These are phyloP conservation scores for Drosophila jambulina DNA, from an alignment of 1,140 invertebrate genomes.

Conservation along the genomic window DNA sequence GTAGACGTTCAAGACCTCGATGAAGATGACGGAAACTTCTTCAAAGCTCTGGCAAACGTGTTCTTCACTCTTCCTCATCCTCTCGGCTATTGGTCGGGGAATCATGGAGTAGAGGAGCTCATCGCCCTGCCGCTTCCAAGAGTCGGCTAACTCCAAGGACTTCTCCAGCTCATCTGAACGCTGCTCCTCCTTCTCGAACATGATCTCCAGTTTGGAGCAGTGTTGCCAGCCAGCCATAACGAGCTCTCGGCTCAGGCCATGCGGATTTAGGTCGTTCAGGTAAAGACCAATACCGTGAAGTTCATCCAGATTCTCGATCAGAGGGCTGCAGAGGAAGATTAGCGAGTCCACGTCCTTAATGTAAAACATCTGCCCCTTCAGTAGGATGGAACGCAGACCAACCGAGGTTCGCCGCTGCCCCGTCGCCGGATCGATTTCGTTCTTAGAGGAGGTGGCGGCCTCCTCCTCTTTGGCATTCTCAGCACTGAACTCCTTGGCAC, in stretches of 20 bases:
- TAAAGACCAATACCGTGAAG: conserved; percentile 91
- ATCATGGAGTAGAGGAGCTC: conserved; percentile 97
- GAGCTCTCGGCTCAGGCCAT: conserved; percentile 93
- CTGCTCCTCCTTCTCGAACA: conserved; percentile 92
- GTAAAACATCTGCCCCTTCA: conserved; percentile 94
- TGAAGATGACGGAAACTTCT: conserved; percentile 86
- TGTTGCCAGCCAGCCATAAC: conserved; percentile 95
- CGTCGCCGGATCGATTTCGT: conserved; percentile 56
- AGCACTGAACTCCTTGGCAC: conserved; percentile 57
- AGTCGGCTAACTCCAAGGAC: conserved; percentile 90
- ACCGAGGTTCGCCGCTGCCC: conserved; percentile 89
- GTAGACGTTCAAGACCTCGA: conserved; percentile 85
- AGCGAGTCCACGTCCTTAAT: conserved; percentile 91
- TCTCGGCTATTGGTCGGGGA: conserved; percentile 90
- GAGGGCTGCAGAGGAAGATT: conserved; percentile 93
- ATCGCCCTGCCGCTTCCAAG: conserved; percentile 94
- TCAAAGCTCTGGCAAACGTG: conserved; percentile 89
- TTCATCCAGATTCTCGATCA: conserved; percentile 94
- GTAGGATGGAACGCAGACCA: conserved; percentile 89
- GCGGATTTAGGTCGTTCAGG: conserved; percentile 94
- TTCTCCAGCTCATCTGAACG: conserved; percentile 90
- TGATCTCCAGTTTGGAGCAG: conserved; percentile 92
- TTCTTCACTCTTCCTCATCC: conserved; percentile 88
- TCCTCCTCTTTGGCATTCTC: conserved; percentile 60
- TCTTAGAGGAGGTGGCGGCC: conserved; percentile 18